Evolutionary conservation across 2,888 invertebrate species (phyloP).

Genomic region (Furcula furcula): DNA sequence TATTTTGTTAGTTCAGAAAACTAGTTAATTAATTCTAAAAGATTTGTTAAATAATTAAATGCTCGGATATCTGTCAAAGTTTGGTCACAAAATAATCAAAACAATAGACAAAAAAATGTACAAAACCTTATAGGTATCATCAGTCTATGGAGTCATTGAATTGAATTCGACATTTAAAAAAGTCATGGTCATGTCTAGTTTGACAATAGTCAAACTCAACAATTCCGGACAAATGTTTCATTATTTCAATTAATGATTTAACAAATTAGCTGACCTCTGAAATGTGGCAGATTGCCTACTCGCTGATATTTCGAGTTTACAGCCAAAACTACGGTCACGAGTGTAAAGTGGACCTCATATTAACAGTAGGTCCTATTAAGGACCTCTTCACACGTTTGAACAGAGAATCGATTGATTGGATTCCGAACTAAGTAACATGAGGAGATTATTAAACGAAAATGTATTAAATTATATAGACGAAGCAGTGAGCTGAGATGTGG

Average conservation of each 20-base stretch:
- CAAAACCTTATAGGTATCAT: too few relatives aligned
- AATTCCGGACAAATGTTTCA: slow-evolving; percentile 10
- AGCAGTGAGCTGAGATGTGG: slow-evolving; percentile 55
- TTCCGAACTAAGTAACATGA: slow-evolving; percentile 23
- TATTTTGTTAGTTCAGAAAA: slow-evolving; percentile 35
- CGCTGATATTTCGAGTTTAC: slow-evolving; percentile 62
- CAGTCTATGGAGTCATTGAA: too few relatives aligned
- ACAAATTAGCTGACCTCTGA: slow-evolving; percentile 32
- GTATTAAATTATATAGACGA: slow-evolving; percentile 12
- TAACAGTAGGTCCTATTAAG: slow-evolving; percentile 58
- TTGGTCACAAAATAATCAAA: too few relatives aligned
- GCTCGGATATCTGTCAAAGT: too few relatives aligned
- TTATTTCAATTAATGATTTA: slow-evolving; percentile 20
- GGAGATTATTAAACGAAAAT: slow-evolving; percentile 22
- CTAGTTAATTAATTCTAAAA: slow-evolving; percentile 37
- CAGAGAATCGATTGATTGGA: slow-evolving; percentile 31
- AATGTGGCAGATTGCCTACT: slow-evolving; percentile 78
- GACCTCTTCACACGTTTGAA: slow-evolving; percentile 52
- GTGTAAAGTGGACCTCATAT: slow-evolving; percentile 67
- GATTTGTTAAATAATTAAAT: too few relatives aligned
- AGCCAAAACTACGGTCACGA: slow-evolving; percentile 62
- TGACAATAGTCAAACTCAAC: slow-evolving; percentile 29
- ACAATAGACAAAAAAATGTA: too few relatives aligned
- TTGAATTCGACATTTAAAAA: not conserved
- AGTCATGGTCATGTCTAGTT: slow-evolving; percentile 7